Base-by-base conservation (phyloP, 1,140 invertebrate genomes). In the Harpegnathos saltator region DNA sequence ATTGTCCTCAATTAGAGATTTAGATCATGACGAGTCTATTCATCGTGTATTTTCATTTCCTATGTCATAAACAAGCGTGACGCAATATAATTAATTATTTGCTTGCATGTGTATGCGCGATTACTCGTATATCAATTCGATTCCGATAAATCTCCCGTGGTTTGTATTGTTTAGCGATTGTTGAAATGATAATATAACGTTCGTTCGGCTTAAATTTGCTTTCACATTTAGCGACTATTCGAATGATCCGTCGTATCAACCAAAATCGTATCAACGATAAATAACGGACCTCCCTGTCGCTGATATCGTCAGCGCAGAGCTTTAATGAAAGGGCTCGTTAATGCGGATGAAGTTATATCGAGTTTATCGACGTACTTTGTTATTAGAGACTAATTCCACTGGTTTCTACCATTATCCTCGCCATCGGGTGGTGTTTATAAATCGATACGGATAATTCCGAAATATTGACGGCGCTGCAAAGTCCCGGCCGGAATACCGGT, bases 111-210 rank as follows among this genome's bases (percentile, higher is more conserved):
- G 22, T 19, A n/a, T 24, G 22, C 24, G 15, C 12, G 54, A 19
- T 19, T 19, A 56, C 44, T 11, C 12, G 11, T 22, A 22, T 7
- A 52, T 75, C 24, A 63, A 7, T 56, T 54, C 12, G 12, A 38
- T 15, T 56, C 7, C 54, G 19, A 38, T 29, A 77, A 77, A 44
- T 68, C 15, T 75, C 38, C 29, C 26, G 12, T 26, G 7, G 19
- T 75, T 75, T 66, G 44, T 72, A 84, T 83, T 66, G 82, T 66
- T 69, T 56, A 72, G 29, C 24, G 44, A 66, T 78, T 84, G 58
- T 9, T 14, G 19, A 26, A 74, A 63, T 54, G 14, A 56, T 54
- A 44, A 44, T 44, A 9, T 44, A 50, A 14, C 33, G 22, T 17
- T 14, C n/a, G 48, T 15, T 26, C 29, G 33, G 52, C 82, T 75